These are phyloP conservation scores for Willisornis vidua DNA, from an alignment of 2,113 vertebrate species.

Conservation along the genomic window DNA sequence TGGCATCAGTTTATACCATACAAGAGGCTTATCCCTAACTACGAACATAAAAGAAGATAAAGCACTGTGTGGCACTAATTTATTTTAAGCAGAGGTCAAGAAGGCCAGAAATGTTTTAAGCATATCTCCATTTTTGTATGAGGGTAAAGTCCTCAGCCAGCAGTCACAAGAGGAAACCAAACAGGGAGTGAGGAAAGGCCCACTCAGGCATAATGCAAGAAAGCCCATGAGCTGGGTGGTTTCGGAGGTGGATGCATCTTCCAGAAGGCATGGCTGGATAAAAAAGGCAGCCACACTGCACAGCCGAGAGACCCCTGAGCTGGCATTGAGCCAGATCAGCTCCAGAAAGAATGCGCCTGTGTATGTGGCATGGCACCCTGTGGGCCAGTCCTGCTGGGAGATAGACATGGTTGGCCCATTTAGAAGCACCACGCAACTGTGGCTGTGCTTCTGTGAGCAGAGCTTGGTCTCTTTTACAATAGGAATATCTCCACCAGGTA, in stretches of 20 bases:
- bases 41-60: background rate
- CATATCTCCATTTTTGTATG: background rate
- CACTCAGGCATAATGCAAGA: background rate
- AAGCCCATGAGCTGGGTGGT: fast-evolving
- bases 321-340: background rate
- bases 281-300: background rate
- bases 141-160: background rate
- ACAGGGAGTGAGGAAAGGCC: background rate
- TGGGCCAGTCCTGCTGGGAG: background rate
- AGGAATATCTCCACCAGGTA: background rate
- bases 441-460: background rate
- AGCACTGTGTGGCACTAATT: background rate
- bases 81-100: background rate
- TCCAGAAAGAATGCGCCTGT: background rate
- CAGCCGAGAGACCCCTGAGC: background rate
- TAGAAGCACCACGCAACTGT: background rate
- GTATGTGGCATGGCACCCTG: too few relatives aligned
- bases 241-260: background rate
- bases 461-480: background rate
- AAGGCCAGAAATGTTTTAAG: background rate
- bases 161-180: background rate
- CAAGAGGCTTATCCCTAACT: background rate
- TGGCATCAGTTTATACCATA: background rate
- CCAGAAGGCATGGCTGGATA: background rate
- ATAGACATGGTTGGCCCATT: fast-evolving